A percentile compares a stretch with the other conserved stretches of the same genome.
These are phyloP conservation scores for human DNA, from an alignment of 2,113 vertebrate species.

Conservation along the genomic window DNA sequence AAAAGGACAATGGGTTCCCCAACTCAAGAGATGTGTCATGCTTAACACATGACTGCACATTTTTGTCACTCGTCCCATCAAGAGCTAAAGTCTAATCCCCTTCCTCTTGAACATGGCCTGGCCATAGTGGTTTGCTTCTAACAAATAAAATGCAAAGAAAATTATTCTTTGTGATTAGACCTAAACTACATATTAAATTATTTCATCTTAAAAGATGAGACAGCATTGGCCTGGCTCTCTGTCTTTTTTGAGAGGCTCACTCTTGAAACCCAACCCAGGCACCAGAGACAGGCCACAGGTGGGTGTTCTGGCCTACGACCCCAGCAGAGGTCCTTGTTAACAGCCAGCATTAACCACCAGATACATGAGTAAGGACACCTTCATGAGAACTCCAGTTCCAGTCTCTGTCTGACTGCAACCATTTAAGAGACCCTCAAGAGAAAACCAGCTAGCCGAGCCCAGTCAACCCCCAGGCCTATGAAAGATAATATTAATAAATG, in stretches of 20 bases:
- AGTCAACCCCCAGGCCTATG: not conserved
- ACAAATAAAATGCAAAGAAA: not conserved
- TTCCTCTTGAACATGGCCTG: not conserved
- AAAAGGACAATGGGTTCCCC: not conserved
- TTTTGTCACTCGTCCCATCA: not conserved
- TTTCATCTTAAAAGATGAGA: not conserved
- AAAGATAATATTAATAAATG: constrained; percentile 29
- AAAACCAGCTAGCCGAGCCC: not conserved
- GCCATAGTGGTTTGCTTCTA: not conserved
- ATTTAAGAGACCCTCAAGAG: not conserved
- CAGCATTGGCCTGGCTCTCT: not conserved
- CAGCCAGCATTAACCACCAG: not conserved
- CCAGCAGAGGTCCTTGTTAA: not conserved
- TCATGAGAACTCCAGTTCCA: not conserved
- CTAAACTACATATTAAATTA: not conserved
- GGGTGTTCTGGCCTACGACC: not conserved
- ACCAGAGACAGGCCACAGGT: not conserved
- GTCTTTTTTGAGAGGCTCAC: not conserved
- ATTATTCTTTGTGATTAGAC: not conserved
- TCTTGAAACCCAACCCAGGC: not conserved
- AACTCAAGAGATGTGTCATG: not conserved
- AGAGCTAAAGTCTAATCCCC: not conserved
- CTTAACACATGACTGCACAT: not conserved
- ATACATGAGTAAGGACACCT: not conserved
- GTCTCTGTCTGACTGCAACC: not conserved